Conservation (phyloP, 37 sponge, comb jelly and placozoan genomes). For the Dysidea cf. avara region DNA sequence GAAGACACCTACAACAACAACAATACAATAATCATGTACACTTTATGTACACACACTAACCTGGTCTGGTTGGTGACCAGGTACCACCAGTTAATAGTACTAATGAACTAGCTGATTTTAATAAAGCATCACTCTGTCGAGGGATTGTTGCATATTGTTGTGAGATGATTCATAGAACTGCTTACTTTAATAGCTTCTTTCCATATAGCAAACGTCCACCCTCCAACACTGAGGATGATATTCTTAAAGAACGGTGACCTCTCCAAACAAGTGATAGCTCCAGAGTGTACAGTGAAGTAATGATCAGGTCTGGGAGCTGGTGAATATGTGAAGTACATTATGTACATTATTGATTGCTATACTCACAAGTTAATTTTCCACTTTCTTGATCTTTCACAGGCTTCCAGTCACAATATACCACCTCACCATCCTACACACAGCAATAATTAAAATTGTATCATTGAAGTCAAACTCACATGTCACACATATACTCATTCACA, state of each 20-base stretch:
- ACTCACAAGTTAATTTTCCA: conserved; percentile 72
- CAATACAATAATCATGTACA: not conserved
- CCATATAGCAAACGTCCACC: conserved; percentile 90
- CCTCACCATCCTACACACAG: conserved; percentile 81
- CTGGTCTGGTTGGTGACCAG: conserved; percentile 87
- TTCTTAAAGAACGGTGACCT: conserved; percentile 95
- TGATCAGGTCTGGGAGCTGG: no score
- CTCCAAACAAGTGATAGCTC: conserved; percentile 70
- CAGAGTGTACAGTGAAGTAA: conserved; percentile 67
- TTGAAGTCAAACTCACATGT: no score
- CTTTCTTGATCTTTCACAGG: conserved; percentile 83
- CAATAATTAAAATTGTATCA: not conserved
- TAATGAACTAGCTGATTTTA: conserved; percentile 44
- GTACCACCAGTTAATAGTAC: conserved; percentile 66
- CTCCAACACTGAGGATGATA: conserved; percentile 89
- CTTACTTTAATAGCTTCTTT: conserved; percentile 84
- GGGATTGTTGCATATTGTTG: not conserved
- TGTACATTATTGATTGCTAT: not conserved
- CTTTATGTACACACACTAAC: conserved; percentile 12
- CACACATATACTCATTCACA: no score
- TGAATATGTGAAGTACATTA: no score
- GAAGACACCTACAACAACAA: conserved; percentile 76
- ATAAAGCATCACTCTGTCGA: conserved; percentile 61
- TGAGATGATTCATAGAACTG: not conserved
- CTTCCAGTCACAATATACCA: conserved; percentile 86